Percentiles rank a stretch among this genome's conserved stretches.
These are phyloP conservation scores for Theretra japonica DNA, from an alignment of 2,888 invertebrate species.

Conservation along the genomic window DNA sequence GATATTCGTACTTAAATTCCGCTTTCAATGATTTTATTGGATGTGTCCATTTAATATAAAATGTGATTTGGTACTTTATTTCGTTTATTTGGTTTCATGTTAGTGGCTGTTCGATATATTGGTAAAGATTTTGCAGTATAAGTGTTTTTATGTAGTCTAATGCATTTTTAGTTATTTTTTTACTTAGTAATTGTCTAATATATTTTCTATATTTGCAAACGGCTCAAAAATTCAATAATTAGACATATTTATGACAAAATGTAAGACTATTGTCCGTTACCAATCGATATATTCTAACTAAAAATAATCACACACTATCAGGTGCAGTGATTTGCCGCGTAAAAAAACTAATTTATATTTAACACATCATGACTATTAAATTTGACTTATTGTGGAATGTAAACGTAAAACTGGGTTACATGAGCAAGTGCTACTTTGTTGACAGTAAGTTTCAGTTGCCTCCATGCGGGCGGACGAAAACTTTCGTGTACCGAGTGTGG, in stretches of 20 bases:
- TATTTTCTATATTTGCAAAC: no score
- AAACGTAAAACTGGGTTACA: neutral
- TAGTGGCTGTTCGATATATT: neutral
- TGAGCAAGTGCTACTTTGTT: neutral
- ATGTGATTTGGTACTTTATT: constrained; percentile 40
- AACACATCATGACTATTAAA: neutral
- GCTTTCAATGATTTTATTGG: constrained; percentile 51
- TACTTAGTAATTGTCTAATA: no score
- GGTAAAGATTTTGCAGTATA: neutral
- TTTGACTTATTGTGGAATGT: neutral
- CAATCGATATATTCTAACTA: no score
- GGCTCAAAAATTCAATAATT: no score
- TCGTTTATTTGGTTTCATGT: neutral
- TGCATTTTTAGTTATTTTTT: neutral
- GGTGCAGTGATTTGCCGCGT: no score
- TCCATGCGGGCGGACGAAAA: neutral
- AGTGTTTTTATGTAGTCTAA: neutral
- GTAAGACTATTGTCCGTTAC: no score
- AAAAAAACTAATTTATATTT: no score
- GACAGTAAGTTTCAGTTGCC: constrained; percentile 2
- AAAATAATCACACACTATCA: no score
- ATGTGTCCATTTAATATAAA: constrained; percentile 49
- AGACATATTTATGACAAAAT: no score
- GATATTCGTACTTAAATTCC: constrained; percentile 52
- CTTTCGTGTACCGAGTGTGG: neutral